These are phyloP conservation scores for Synchiropus splendidus DNA, from an alignment of 2,113 vertebrate species.

Conservation along the genomic window DNA sequence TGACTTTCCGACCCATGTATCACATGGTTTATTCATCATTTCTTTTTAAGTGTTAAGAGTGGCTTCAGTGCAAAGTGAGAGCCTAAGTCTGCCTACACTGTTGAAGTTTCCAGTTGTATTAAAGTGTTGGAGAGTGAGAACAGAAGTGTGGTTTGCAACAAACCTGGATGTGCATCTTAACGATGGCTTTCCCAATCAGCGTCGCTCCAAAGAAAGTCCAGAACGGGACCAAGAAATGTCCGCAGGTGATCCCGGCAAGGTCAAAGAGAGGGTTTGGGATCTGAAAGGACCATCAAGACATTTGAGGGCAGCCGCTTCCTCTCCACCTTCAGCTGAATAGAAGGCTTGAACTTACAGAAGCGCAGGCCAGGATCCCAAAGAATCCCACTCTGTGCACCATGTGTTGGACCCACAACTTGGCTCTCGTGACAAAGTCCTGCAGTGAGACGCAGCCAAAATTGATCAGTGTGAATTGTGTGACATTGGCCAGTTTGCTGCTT, in stretches of 20 bases:
- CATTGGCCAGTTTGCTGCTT: no score
- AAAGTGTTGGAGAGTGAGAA: no score
- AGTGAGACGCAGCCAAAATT: slow-evolving; percentile 14
- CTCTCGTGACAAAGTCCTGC: slow-evolving; percentile 88
- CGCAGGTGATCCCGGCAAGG: slow-evolving; percentile 95
- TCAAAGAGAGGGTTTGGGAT: slow-evolving; percentile 98
- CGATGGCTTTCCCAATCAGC: slow-evolving; percentile 92
- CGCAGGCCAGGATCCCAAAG: slow-evolving; percentile 94
- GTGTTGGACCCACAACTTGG: slow-evolving; percentile 88
- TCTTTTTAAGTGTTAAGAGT: no score
- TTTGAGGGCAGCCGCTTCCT: not conserved
- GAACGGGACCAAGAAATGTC: slow-evolving; percentile 96
- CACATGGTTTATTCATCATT: no score
- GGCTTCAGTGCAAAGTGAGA: no score
- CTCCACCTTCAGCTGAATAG: not conserved
- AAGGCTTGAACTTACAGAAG: slow-evolving; percentile 77
- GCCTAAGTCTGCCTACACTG: no score
- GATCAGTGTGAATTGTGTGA: no score
- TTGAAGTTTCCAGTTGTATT: no score
- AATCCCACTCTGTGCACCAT: slow-evolving; percentile 98
- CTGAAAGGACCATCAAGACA: slow-evolving; percentile 49
- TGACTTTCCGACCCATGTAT: no score
- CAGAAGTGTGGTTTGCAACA: no score
- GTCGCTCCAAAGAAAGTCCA: slow-evolving; percentile 99
- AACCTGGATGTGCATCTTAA: slow-evolving; percentile 99